Evolutionary conservation across 2,797 vertebrate genomes (phyloP).

Genomic region (Xerus rutilus): DNA sequence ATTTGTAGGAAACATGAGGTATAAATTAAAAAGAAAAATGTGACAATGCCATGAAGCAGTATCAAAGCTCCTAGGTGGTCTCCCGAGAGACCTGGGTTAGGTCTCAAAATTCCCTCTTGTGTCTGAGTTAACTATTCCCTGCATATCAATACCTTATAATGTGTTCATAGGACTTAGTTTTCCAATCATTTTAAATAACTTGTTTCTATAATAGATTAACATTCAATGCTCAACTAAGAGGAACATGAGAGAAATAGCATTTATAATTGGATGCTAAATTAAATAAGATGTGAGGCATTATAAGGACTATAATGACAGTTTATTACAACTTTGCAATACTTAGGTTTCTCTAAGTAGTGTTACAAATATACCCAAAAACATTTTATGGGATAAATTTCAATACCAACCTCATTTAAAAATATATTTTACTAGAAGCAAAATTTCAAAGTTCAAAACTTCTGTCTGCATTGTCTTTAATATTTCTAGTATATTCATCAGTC

Average conservation of each 20-base stretch:
- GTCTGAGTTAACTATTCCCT: neutral
- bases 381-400: neutral
- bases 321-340: neutral
- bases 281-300: neutral
- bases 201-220: neutral
- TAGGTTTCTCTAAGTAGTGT: neutral
- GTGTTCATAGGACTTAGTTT: neutral
- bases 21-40: neutral
- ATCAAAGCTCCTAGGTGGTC: neutral
- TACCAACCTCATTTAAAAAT: neutral
- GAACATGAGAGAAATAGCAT: neutral
- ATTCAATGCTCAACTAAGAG: neutral
- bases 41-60: neutral
- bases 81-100: neutral
- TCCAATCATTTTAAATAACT: neutral
- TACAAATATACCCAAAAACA: conserved; percentile 1
- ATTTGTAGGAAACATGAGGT: neutral
- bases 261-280: neutral
- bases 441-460: neutral
- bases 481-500: neutral
- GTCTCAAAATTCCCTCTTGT: neutral
- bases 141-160: neutral
- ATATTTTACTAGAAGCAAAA: neutral
- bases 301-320: neutral
- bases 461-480: neutral